Evolutionary conservation across 2,888 invertebrate species (phyloP).

Genomic region (Priocnemis perturbator): DNA sequence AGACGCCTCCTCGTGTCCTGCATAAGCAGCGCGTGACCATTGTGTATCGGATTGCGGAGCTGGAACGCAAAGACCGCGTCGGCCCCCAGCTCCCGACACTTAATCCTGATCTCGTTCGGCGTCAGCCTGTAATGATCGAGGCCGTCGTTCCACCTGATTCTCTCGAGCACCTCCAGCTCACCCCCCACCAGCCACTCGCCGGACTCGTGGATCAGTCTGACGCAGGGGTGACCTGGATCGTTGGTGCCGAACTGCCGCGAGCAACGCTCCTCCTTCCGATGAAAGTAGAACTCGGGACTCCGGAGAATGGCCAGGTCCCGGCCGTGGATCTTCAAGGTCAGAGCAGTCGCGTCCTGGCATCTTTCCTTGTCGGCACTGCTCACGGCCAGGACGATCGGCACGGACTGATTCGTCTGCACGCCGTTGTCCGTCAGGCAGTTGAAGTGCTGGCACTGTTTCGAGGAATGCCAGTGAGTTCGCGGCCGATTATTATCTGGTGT

Average conservation of each 20-base stretch:
- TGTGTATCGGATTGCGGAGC: conserved; percentile 97
- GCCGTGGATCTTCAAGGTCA: conserved; percentile 81
- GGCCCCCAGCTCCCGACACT: conserved; percentile 87
- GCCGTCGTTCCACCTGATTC: conserved; percentile 94
- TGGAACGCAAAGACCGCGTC: conserved; percentile 98
- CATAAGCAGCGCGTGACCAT: conserved; percentile 98
- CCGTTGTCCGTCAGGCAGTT: conserved; percentile 87
- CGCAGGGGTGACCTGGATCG: conserved; percentile 90
- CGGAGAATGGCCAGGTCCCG: conserved; percentile 84
- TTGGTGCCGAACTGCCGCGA: conserved; percentile 94
- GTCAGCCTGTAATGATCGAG: conserved; percentile 94
- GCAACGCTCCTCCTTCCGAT: conserved; percentile 94
- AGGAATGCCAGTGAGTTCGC: conserved; percentile 31
- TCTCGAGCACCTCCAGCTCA: conserved; percentile 90
- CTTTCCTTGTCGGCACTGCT: conserved; percentile 83
- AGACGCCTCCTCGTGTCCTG: conserved; percentile 89
- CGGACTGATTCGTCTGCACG: conserved; percentile 88
- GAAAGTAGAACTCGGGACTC: conserved; percentile 93
- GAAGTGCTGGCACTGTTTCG: conserved; percentile 88
- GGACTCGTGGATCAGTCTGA: conserved; percentile 92
- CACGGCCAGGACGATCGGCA: conserved; percentile 94
- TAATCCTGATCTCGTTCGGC: conserved; percentile 89
- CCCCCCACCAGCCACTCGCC: conserved; percentile 98
- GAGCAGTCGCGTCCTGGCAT: conserved; percentile 79
- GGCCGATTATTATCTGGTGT: no score